phyloP scores from a whole-genome alignment of 2,113 vertebrate species.

The Misgurnus mizolepis region DNA sequence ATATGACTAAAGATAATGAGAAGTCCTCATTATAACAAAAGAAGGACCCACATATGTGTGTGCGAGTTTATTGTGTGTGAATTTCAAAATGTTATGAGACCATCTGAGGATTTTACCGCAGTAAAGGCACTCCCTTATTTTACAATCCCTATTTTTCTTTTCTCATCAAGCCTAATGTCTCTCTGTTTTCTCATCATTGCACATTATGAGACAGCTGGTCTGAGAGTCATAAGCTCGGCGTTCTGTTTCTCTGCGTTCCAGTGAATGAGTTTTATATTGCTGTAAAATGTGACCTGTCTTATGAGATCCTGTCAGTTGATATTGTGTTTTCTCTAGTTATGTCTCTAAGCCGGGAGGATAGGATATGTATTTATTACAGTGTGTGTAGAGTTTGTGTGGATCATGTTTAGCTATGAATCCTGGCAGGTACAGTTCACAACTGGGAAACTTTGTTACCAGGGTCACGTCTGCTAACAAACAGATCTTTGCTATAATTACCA shows the following conservation, averaged over 20 bases:
- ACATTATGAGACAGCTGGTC: neutral
- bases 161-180: neutral
- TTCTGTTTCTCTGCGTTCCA: constrained; percentile 1
- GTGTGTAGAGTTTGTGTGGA: constrained; percentile 33
- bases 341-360: constrained; percentile 5
- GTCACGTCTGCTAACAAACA: constrained; percentile 43
- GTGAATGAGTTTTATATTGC: constrained; percentile 30
- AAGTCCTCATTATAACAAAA: too few relatives aligned
- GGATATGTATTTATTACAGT: constrained; percentile 6
- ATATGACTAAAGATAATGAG: too few relatives aligned
- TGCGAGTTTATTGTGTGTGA: too few relatives aligned
- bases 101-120: neutral
- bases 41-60: too few relatives aligned
- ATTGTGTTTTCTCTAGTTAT: constrained; percentile 28
- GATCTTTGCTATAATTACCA: constrained; percentile 33
- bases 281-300: constrained; percentile 49
- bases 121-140: neutral
- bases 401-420: neutral
- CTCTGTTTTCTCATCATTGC: constrained; percentile 1
- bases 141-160: neutral
- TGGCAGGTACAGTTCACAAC: constrained; percentile 12
- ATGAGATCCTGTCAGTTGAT: constrained; percentile 44
- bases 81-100: too few relatives aligned
- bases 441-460: constrained; percentile 48
- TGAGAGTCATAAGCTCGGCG: neutral